Evolutionary conservation across 2,797 vertebrate species (phyloP), one percentile per base, ranked within the genome.

Genomic region (Pelodytes ibericus): DNA sequence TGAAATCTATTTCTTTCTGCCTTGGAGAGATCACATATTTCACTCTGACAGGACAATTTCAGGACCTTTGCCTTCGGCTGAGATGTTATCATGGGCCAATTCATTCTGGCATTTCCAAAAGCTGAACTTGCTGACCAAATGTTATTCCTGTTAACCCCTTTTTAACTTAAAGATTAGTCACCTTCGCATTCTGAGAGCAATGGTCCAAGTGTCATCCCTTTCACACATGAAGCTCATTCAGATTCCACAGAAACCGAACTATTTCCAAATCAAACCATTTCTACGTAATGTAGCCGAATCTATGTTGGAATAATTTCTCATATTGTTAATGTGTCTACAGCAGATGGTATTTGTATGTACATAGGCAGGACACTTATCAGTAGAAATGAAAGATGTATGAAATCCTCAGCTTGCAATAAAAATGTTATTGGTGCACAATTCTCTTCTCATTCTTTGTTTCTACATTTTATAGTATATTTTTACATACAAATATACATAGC

Each of bases 1-100:
- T 53, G 26, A 67, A 72, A 77, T 67, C 56, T 62, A 49, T 72
- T 78, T 71, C 68, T 78, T 72, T 60, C 75, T 78, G 62, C 68
- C 62, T 61, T 24, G 16, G 18, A 78, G 75, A 60, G 24, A 41
- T 27, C 25, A 27, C 63, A 78, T 78, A 72, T 78, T 78, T 78
- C 75, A 78, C 70, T 72, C 41, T 78, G 75, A 78, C 75, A 78
- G 75, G 75, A 78, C 75, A 78, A 78, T 78, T 78, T 78, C 70
- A 61, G 58, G 53, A 72, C 36, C 41, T 56, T 66, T 67, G 70
- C 75, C 63, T 66, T 67, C 7, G 63, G 75, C 75, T 72, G 29
- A 67, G 75, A 78, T 78, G 62, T 49, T 78, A 78, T 78, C 70
- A 24, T 51, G 25, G 75, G 62, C 51, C 69, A 72, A 77, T 77